Percentiles rank a stretch among this genome's conserved stretches.
Conservation (phyloP, 92 coral and sea anemone genomes). For the Metridium senile region DNA sequence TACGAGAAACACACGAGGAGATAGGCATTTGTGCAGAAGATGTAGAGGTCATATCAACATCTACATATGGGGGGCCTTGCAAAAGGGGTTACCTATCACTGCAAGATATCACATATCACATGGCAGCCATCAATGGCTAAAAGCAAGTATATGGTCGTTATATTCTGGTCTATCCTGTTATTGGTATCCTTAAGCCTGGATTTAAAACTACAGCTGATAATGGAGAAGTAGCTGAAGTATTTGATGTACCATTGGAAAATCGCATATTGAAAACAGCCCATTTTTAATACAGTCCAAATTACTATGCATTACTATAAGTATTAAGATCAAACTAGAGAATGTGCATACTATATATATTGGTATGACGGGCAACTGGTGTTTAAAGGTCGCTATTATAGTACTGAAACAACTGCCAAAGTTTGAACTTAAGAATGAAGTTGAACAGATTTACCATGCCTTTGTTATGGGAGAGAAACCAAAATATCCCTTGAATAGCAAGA, state of each 20-base stretch:
- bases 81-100: too few species aligned
- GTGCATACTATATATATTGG: conserved; percentile 69
- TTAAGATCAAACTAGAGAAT: neutral
- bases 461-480: neutral
- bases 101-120: too few species aligned
- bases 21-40: conserved; percentile 69
- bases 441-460: conserved; percentile 13
- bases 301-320: neutral
- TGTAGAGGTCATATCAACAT: conserved; percentile 67
- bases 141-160: conserved; percentile 6
- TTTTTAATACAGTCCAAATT: too few species aligned
- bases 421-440: conserved; percentile 46
- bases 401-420: conserved; percentile 70
- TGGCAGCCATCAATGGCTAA: conserved; percentile 39
- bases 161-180: conserved; percentile 56
- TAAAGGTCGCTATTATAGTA: conserved; percentile 61
- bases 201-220: conserved; percentile 60
- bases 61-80: too few species aligned
- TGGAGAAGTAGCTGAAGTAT: conserved; percentile 65
- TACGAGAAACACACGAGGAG: conserved; percentile 92
- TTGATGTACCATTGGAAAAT: conserved; percentile 78
- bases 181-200: conserved; percentile 66
- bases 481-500: neutral
- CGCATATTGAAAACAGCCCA: neutral
- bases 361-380: conserved; percentile 71